These are phyloP conservation scores for Brachionus asplanchnoidis DNA, from an alignment of 1,140 invertebrate species.

Conservation along the genomic window DNA sequence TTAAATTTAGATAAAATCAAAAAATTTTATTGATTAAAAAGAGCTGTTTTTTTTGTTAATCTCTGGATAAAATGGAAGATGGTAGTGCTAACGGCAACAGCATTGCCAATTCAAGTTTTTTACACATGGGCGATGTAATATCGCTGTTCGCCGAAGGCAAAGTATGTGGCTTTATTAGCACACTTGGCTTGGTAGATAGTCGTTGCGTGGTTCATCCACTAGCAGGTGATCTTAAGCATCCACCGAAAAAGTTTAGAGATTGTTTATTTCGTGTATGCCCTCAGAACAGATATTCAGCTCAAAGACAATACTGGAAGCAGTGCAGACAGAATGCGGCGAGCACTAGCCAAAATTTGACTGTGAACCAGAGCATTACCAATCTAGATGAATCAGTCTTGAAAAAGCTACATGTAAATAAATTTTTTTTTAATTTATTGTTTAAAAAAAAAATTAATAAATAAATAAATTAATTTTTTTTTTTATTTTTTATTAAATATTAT, in stretches of 20 bases:
- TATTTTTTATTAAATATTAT: too few species aligned
- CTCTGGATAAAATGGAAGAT: background rate
- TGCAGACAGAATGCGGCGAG: constrained; percentile 33
- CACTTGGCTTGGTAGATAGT: constrained; percentile 92
- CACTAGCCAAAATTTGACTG: background rate
- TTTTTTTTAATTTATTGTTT: background rate
- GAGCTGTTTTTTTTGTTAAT: background rate
- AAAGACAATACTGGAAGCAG: constrained; percentile 95
- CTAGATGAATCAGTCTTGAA: constrained; percentile 38
- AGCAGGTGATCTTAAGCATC: constrained; percentile 81
- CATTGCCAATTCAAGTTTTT: constrained; percentile 57
- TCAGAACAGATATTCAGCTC: constrained; percentile 95
- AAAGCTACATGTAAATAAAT: constrained; percentile 22
- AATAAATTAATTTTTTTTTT: background rate
- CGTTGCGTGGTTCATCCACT: constrained; percentile 93
- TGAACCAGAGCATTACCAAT: background rate
- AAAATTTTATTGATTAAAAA: background rate
- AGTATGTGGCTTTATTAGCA: constrained; percentile 72
- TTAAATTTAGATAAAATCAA: background rate
- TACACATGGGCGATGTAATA: constrained; percentile 93
- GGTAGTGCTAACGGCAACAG: background rate
- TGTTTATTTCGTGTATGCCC: constrained; percentile 98
- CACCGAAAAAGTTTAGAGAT: constrained; percentile 95
- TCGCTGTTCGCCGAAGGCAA: constrained; percentile 90
- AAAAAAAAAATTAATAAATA: background rate